Evolutionary conservation across 2,797 vertebrate species (phyloP).

Genomic region (Molossus molossus): DNA sequence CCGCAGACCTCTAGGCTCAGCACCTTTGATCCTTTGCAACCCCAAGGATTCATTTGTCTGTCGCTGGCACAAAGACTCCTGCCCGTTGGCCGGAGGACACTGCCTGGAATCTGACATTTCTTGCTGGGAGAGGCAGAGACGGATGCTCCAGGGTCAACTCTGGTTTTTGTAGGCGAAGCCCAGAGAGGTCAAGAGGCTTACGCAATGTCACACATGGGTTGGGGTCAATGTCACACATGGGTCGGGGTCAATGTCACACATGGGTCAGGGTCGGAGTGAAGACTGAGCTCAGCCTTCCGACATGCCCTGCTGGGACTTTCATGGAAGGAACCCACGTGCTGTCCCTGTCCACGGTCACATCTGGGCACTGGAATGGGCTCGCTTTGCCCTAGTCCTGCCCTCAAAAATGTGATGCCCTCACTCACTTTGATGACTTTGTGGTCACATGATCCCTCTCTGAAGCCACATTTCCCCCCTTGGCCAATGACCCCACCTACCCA

Average conservation of each 20-base stretch:
- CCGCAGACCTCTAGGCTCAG: neutral
- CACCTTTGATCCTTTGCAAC: neutral
- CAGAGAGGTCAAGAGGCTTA: neutral
- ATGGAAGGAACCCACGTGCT: fast-evolving
- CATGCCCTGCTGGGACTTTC: neutral
- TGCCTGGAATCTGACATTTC: neutral
- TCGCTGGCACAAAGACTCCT: too few species aligned
- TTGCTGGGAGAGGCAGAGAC: neutral
- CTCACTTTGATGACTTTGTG: neutral
- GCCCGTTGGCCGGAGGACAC: fast-evolving
- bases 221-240: fast-evolving
- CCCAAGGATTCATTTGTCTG: fast-evolving
- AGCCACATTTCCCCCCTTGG: neutral
- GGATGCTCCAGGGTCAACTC: too few species aligned
- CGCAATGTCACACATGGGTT: fast-evolving
- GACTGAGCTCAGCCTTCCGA: neutral
- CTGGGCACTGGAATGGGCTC: fast-evolving
- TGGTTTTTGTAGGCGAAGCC: neutral
- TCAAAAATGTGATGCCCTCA: fast-evolving
- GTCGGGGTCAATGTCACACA: fast-evolving
- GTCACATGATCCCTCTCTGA: fast-evolving
- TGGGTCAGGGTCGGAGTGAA: neutral
- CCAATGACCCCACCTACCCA: neutral
- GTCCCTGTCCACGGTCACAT: fast-evolving
- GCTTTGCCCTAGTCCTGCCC: fast-evolving